Evolutionary conservation across 1,140 invertebrate species (phyloP), one percentile per base, ranked within the genome.

Genomic region (Apis florea): DNA sequence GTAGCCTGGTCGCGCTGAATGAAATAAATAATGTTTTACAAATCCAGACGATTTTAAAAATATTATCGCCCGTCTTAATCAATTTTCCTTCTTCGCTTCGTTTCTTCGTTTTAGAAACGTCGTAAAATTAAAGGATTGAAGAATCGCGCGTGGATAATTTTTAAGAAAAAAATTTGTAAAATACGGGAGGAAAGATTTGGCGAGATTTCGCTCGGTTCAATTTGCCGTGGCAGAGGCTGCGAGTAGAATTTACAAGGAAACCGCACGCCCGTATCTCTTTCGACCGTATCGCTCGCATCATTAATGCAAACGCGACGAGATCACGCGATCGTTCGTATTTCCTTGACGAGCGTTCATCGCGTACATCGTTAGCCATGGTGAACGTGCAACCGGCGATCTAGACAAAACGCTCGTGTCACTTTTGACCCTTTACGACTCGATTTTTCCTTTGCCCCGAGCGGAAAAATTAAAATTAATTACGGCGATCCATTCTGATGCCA

Each of bases 291-390:
- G 63, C 47, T 49, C 56, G 47, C 72, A 63, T 74, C 72, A 19
- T 63, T 74, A 74, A 74, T 74, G 72, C 72, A 63, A 74, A 74
- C 72, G 58, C 58, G 17, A 15, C 8, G 47, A 6, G 11, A 26
- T 74, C 72, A 74, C 72, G 72, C 58, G 72, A 74, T 63, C 72
- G 17, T 26, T 40, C 24, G 21, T 61, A 61, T 63, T 51, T 74
- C 26, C 47, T 40, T 31, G 47, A n/a, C 47, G 24, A 51, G 49
- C 47, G 72, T 26, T 61, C 21, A 17, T 63, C 47, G 54, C 58
- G 58, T 74, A 51, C 51, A 51, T 74, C 47, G 72, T 26, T 47
- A 21, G 17, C 21, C 21, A 9, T 15, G 49, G 19, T 1, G 13
- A 58, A 17, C 49, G 47, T 11, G 26, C 2, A 19, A 15, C 24